Evolutionary conservation across 2,888 invertebrate genomes (phyloP).

Genomic region (Lordiphosa andalusiaca): DNA sequence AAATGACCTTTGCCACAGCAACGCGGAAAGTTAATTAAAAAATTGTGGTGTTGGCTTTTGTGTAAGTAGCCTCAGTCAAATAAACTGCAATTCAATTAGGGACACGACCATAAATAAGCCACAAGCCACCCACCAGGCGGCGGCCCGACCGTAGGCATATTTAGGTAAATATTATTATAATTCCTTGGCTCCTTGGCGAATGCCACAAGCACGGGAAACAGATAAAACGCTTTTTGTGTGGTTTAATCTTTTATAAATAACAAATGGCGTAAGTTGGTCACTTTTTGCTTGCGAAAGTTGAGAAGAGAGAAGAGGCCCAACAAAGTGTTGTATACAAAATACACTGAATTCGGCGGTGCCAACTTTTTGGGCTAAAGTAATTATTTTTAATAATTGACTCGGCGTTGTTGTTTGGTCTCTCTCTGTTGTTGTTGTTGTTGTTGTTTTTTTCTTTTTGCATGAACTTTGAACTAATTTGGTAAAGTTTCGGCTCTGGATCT

Average conservation of each 20-base stretch:
- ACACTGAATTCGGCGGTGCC: constrained; percentile 26
- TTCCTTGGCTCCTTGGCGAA: constrained; percentile 43
- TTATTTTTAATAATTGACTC: constrained; percentile 75
- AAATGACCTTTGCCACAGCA: constrained; percentile 4
- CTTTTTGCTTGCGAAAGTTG: constrained; percentile 26
- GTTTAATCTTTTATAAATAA: constrained; percentile 64
- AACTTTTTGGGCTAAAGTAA: constrained; percentile 68
- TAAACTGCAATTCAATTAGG: constrained; percentile 75
- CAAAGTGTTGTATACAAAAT: constrained; percentile 44
- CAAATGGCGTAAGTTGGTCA: constrained; percentile 59
- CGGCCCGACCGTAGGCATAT: constrained; percentile 42
- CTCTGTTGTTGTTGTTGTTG: constrained; percentile 3
- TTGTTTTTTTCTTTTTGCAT: constrained; percentile 23
- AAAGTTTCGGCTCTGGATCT: constrained; percentile 47
- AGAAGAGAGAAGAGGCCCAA: constrained; percentile 7
- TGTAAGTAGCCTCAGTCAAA: constrained; percentile 52
- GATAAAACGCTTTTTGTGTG: constrained; percentile 48
- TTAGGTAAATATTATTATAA: constrained; percentile 73
- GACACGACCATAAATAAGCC: constrained; percentile 66
- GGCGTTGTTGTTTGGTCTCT: constrained; percentile 46
- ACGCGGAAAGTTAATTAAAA: constrained; percentile 68
- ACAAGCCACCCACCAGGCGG: constrained; percentile 16
- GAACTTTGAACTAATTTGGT: constrained; percentile 72
- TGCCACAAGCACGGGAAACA: constrained; percentile 28
- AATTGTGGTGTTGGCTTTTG: constrained; percentile 67